phyloP scores from a whole-genome alignment of 2,797 vertebrate species.

The Crocodylus rhombifer region DNA sequence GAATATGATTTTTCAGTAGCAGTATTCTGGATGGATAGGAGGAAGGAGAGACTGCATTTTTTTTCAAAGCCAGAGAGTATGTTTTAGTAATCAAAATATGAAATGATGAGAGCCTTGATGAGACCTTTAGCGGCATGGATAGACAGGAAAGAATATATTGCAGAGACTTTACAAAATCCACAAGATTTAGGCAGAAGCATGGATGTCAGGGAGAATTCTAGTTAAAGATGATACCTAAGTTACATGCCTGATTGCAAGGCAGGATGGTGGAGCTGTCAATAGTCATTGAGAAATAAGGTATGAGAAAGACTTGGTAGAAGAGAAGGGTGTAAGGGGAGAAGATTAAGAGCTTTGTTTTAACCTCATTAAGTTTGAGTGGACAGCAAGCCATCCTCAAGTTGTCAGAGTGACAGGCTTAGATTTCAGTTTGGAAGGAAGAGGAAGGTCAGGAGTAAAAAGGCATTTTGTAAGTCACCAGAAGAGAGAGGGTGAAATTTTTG shows the following conservation, averaged over 20 bases:
- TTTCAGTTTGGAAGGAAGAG: background rate
- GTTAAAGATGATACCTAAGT: background rate
- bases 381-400: background rate
- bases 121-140: background rate
- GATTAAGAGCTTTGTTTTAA: background rate
- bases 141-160: background rate
- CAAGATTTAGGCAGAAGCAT: background rate
- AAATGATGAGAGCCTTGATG: background rate
- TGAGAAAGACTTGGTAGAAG: background rate
- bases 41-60: background rate
- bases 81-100: background rate
- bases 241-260: background rate
- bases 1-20: background rate
- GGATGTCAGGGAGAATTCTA: background rate
- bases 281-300: background rate
- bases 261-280: background rate
- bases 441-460: background rate
- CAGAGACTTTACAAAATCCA: background rate
- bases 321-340: background rate
- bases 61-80: background rate
- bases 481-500: background rate
- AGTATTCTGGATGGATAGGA: background rate
- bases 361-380: background rate
- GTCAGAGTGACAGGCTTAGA: background rate
- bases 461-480: background rate